Base-by-base conservation (phyloP, 2,888 invertebrate genomes). In the Buathra laborator region DNA sequence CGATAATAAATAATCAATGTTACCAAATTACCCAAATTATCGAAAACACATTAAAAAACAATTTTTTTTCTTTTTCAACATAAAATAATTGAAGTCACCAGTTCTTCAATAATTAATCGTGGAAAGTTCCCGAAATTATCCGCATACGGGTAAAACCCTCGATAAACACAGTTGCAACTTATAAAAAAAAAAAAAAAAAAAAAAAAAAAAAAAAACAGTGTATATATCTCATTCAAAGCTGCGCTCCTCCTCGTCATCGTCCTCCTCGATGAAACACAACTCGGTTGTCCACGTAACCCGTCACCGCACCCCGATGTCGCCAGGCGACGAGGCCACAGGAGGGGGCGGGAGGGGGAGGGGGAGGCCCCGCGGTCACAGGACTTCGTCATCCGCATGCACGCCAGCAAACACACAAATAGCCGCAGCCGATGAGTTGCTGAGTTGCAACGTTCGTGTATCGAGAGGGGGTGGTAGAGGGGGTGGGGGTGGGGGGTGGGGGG, bases 281-380 rank as follows among this genome's bases (percentile, higher is more conserved):
- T 44, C 81, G 70, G 76, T 56, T 67, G 84, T 84, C 76, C 67
- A 80, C 84, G 84, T 84, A 84, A 84, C 62, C 48, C 56, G n/a
- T 48, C 76, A 81, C 84, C 76, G 59, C 80, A 72, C 80, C 84
- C 80, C 80, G 79, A 32, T 80, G 72, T 77, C 67, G 68, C 51
- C 70, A 71, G 67, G 56, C 56, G 37, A 9, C 37, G 37, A 37
- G 37, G 37, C 37, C 37, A 59, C 67, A 59, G 29, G 67, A n/a
- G 43, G 12, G 56, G 68, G 44, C 32, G 12, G 16, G 24, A 14
- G 53, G 16, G 48, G 64, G 44, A 48, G n/a, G 48, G 43, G 53
- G n/a, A 14, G 29, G 32, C 46, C 29, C 75, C 62, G 75, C 59
- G 64, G 24, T 67, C 64, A 48, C 81, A 81, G 81, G 76, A 76